These are phyloP conservation scores for Dolichoris vasculosae DNA, from an alignment of 1,140 invertebrate species.

Conservation along the genomic window DNA sequence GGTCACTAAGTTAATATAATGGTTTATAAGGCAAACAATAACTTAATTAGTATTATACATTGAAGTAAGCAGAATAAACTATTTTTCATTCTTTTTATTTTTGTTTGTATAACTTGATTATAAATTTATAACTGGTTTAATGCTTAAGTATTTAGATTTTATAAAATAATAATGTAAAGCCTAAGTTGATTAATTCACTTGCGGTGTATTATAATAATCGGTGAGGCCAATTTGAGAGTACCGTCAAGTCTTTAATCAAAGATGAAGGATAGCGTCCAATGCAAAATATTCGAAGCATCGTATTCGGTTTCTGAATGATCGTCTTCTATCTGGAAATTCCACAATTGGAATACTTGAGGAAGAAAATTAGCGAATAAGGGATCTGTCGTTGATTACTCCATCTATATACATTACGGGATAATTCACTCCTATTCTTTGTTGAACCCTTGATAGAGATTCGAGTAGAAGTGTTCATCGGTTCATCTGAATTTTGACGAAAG, in stretches of 20 bases:
- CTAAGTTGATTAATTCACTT: too few relatives aligned
- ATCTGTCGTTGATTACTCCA: not conserved
- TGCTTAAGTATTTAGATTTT: too few relatives aligned
- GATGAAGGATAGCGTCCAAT: not conserved
- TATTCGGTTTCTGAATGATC: not conserved
- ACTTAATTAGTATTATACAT: too few relatives aligned
- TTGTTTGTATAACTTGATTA: too few relatives aligned
- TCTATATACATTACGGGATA: not conserved
- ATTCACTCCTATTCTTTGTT: not conserved
- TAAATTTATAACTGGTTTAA: too few relatives aligned
- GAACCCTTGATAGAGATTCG: not conserved
- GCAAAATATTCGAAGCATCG: slow-evolving; percentile 22
- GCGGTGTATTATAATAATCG: not conserved
- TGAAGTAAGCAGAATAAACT: too few relatives aligned
- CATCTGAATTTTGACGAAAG: not conserved
- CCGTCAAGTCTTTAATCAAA: not conserved
- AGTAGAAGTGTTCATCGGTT: not conserved
- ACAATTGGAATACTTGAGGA: slow-evolving; percentile 17
- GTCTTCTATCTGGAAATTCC: not conserved
- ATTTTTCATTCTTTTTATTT: too few relatives aligned
- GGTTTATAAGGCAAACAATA: too few relatives aligned
- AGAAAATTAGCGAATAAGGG: not conserved
- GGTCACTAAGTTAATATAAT: too few relatives aligned
- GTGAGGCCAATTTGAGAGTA: not conserved
- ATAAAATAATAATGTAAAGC: too few relatives aligned